Evolutionary conservation across 2,113 vertebrate genomes (phyloP).

Genomic region (Azemiops feae): DNA sequence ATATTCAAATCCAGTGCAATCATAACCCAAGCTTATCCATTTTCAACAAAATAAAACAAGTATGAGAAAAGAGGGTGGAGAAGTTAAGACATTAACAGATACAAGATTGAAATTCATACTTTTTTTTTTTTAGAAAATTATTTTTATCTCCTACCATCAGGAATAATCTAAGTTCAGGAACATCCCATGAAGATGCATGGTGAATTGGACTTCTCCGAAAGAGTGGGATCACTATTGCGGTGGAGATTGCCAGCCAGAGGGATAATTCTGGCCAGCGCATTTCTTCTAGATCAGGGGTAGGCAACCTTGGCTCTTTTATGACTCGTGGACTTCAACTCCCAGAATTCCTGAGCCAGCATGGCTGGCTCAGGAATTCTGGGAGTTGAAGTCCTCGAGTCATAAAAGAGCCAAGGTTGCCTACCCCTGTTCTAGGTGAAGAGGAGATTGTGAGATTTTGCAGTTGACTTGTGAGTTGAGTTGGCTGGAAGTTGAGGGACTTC

Average conservation of each 20-base stretch:
- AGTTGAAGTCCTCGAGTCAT: too few species aligned
- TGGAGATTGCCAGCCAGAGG: background rate
- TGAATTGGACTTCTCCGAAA: background rate
- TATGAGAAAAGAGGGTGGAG: background rate
- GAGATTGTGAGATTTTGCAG: background rate
- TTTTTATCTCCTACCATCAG: background rate
- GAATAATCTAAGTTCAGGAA: background rate
- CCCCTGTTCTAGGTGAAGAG: background rate
- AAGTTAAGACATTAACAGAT: background rate
- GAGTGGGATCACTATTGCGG: background rate
- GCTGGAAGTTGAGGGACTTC: background rate
- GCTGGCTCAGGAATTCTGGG: too few species aligned
- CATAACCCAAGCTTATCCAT: background rate
- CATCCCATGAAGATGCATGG: background rate
- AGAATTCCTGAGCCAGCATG: too few species aligned
- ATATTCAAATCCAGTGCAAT: background rate
- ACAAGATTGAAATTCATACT: constrained; percentile 1
- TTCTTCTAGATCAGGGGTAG: background rate
- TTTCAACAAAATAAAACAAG: background rate
- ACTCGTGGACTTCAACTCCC: too few species aligned
- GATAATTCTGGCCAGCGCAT: background rate
- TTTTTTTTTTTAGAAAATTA: background rate
- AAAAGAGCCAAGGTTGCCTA: too few species aligned
- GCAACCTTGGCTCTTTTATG: too few species aligned
- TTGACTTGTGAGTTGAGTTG: background rate